Base-by-base conservation (phyloP, 2,888 invertebrate genomes). In the Drosophila ustulata region DNA sequence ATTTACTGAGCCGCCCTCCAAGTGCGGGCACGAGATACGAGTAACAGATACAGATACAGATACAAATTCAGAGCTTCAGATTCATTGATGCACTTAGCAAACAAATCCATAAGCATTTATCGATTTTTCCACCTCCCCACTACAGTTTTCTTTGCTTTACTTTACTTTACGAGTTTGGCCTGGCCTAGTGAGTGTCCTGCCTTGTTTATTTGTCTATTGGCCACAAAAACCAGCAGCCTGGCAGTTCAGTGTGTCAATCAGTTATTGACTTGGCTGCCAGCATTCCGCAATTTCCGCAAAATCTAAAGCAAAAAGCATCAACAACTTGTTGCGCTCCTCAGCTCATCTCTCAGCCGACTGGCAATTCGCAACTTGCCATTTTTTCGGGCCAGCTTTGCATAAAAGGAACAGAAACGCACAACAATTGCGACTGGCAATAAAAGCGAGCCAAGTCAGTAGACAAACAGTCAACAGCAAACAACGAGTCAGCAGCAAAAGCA, bases 61-160 rank as follows among this genome's bases (percentile, higher is more conserved):
- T 57, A 51, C 58, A 79, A 74, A 77, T 65, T 59, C 56, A 52
- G 75, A 79, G 81, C 71, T 69, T 59, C 41, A 57, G 70, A 77
- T 77, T 83, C 84, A 86, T 84, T 87, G 82, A 82, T 84, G 87
- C 87, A 87, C 75, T 84, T 73, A 71, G 67, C 56, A 73, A 67
- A 66, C 69, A 75, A 76, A 66, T 61, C 64, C 66, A 72, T 63
- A 68, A 58, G 72, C 56, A 65, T 49, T 55, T 82, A 82, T 82
- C 80, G 82, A 82, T 82, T 82, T 80, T 75, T 47, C 37, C 18
- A 4, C n/a, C 47, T 28, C 8, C 9, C 23, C 13, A 4, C 34
- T n/a, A 39, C n/a, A 39, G 37, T 37, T 37, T 37, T 37, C 25
- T 25, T 32, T 41, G 7, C 39, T 41, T 41, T 39, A 39, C 39